These are phyloP conservation scores for Plecotus auritus DNA, from an alignment of 2,113 vertebrate species.

Conservation along the genomic window DNA sequence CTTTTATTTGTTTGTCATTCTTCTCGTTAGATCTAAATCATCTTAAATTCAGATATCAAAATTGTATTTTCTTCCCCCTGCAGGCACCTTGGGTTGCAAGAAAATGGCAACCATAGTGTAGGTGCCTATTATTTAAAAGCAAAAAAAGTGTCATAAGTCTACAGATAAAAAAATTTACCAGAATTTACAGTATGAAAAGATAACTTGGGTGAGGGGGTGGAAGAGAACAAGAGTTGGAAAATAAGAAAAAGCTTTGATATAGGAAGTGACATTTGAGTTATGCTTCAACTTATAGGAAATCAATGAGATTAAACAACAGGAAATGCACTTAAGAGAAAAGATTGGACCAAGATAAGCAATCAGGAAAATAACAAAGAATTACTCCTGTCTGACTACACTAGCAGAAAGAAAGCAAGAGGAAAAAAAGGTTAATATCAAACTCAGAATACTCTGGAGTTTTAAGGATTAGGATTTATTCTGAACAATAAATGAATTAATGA, in stretches of 20 bases:
- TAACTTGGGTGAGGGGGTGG: background rate
- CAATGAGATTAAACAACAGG: background rate
- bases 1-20: background rate
- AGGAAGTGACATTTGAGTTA: background rate
- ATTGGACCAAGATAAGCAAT: background rate
- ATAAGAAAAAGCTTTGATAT: background rate
- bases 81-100: background rate
- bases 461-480: background rate
- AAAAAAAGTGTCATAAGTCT: background rate
- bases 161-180: background rate
- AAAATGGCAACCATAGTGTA: background rate
- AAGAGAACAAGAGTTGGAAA: background rate
- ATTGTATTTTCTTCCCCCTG: background rate
- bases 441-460: background rate
- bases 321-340: background rate
- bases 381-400: background rate
- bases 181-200: background rate
- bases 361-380: background rate
- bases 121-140: background rate
- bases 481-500: background rate
- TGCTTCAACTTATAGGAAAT: background rate
- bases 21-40: background rate
- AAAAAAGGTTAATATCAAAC: background rate
- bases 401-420: background rate
- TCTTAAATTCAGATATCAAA: background rate